These are phyloP conservation scores for Ptychodera flava DNA, from an alignment of 35 echinoderm and acorn worm genomes.

Conservation along the genomic window DNA sequence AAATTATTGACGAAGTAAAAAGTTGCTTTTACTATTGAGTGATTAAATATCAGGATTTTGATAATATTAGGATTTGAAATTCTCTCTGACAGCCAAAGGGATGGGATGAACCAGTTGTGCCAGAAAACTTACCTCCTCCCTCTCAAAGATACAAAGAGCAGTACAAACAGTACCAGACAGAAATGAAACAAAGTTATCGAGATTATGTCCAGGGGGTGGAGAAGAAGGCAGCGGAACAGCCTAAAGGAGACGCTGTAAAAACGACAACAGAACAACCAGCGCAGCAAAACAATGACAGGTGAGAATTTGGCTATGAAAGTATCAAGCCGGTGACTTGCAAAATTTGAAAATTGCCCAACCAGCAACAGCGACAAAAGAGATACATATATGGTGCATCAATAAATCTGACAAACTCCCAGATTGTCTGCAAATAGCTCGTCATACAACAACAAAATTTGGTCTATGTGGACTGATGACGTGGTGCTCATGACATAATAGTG, in stretches of 20 bases:
- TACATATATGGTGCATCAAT: too few species aligned
- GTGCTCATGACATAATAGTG: too few species aligned
- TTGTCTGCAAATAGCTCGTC: too few species aligned
- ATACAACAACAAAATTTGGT: too few species aligned
- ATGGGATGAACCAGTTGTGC: constrained; percentile 45
- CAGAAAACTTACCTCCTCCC: constrained; percentile 65
- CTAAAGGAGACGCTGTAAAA: constrained; percentile 11
- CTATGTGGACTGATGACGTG: too few species aligned
- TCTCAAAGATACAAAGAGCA: constrained; percentile 66
- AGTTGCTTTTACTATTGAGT: too few species aligned
- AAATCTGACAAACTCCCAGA: too few species aligned
- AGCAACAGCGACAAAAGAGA: too few species aligned
- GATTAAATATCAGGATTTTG: too few species aligned
- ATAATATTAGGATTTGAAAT: too few species aligned
- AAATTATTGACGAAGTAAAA: too few species aligned
- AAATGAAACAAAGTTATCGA: constrained; percentile 45
- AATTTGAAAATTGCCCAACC: not conserved
- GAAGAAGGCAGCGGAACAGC: not conserved
- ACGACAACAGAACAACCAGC: not conserved
- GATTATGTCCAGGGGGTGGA: constrained; percentile 27
- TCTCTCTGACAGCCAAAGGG: too few species aligned
- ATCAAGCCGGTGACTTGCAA: not conserved
- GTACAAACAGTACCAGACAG: constrained; percentile 48
- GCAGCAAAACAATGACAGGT: not conserved
- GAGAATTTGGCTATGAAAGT: not conserved